Base-by-base conservation (phyloP, 1,140 invertebrate genomes). In the Hyphantria cunea region DNA sequence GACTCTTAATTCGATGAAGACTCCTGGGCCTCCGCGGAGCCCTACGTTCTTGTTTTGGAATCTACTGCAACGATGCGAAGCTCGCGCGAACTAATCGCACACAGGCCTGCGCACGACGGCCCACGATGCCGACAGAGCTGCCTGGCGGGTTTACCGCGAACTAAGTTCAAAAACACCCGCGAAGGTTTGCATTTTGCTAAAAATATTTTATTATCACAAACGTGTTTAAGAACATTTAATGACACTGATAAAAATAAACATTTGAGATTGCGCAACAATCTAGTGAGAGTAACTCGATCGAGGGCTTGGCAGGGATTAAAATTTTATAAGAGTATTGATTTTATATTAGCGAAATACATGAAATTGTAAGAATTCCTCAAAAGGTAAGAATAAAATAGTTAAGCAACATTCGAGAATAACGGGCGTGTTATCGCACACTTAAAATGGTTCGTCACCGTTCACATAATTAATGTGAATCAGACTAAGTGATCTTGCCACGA, bases 401-500 rank as follows among this genome's bases (percentile, higher is more conserved):
- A 51, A 45, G 17, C 1, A 60, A 60, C 59, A 63, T 55, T 49
- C 50, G 47, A 74, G 64, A 66, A 68, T 52, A 70, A 74, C 72
- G 52, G 80, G 74, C 70, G 74, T 82, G 82, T 86, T 85, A 89
- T 81, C 82, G 78, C 76, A 64, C 76, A 78, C 78, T 80, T 75
- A 66, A 84, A 75, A 82, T 80, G 73, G 76, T 82, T 82, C 74
- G 79, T 84, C 84, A 82, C 74, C 74, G 80, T 72, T 84, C 83
- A 83, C 82, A 86, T 89, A 86, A 85, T 87, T 83, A 88, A 86
- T 79, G 74, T 85, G 80, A 84, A 80, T 84, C 80, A 82, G 64
- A 65, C 66, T 62, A 7, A 66, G 73, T 80, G 76, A 82, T 80
- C 69, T 80, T 70, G 61, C 56, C 45, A 72, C 62, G 44, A 50